Conservation (phyloP, 1,140 invertebrate genomes). For the Trachelipus rathkii region DNA sequence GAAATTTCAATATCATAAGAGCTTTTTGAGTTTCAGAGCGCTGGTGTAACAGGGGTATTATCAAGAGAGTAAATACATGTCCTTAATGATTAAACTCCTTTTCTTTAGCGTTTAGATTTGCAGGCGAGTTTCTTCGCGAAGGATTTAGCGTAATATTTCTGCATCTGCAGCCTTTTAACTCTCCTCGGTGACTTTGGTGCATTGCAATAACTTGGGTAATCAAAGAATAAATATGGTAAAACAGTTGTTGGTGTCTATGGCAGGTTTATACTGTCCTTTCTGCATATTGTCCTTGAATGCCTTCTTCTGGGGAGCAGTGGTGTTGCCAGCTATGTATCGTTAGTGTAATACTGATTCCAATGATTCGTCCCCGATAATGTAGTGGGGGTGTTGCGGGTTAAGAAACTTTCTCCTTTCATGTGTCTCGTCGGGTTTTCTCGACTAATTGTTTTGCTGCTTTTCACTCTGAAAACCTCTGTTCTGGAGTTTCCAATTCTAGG, state of each 20-base stretch:
- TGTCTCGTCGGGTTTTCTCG: neutral
- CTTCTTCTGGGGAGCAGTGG: neutral
- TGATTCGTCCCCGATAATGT: constrained; percentile 26
- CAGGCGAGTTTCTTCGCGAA: constrained; percentile 19
- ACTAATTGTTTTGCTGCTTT: constrained; percentile 22
- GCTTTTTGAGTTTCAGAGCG: neutral
- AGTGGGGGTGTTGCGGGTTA: constrained; percentile 10
- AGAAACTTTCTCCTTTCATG: constrained; percentile 21
- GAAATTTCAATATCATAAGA: constrained; percentile 10
- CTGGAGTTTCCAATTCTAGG: constrained; percentile 26
- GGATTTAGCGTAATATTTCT: constrained; percentile 14
- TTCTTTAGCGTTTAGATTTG: constrained; percentile 3
- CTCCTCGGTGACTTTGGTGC: neutral
- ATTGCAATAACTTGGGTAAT: constrained; percentile 3
- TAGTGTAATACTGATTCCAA: constrained; percentile 23
- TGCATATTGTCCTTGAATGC: neutral
- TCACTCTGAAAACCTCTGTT: constrained; percentile 23
- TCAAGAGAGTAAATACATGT: constrained; percentile 22
- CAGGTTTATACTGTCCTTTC: constrained; percentile 26
- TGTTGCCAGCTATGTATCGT: constrained; percentile 1
- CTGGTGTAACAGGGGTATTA: constrained; percentile 23
- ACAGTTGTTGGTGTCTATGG: constrained; percentile 12
- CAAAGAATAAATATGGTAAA: constrained; percentile 21
- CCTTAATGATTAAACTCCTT: constrained; percentile 16
- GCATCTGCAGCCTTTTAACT: neutral